These are phyloP conservation scores for Cirrhinus mrigala DNA, from an alignment of 2,797 vertebrate genomes.

Conservation along the genomic window DNA sequence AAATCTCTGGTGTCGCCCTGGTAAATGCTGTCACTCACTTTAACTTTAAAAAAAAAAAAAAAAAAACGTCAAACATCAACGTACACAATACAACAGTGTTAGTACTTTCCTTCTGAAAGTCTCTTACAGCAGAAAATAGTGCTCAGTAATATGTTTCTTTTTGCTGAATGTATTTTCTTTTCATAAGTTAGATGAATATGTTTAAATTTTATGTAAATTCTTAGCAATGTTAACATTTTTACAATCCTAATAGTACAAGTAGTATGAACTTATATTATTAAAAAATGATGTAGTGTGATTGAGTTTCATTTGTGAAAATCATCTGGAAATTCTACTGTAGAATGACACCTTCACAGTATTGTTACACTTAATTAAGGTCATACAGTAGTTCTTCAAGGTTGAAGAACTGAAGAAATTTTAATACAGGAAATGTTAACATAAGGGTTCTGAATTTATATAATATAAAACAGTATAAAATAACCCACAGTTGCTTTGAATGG, in stretches of 20 bases:
- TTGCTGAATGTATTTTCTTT: background rate
- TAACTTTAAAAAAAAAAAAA: background rate
- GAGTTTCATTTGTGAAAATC: background rate
- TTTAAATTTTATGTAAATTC: background rate
- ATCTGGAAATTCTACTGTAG: background rate
- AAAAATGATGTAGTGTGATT: background rate
- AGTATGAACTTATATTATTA: background rate
- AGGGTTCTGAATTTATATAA: background rate
- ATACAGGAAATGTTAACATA: background rate
- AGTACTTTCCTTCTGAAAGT: background rate
- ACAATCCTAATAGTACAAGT: background rate
- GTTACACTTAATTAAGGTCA: background rate
- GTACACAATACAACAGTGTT: too few relatives aligned
- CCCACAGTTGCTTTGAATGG: too few relatives aligned
- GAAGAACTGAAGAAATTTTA: background rate
- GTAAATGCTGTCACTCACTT: background rate
- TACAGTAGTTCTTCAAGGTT: too few relatives aligned
- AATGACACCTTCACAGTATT: background rate
- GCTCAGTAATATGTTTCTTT: background rate
- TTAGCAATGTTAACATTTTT: background rate
- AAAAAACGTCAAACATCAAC: background rate
- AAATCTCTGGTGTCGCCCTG: background rate
- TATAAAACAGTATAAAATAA: background rate
- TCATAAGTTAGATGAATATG: background rate
- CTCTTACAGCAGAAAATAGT: background rate